These are phyloP conservation scores for Heliconius charithonia DNA, from an alignment of 2,888 invertebrate genomes.

Conservation along the genomic window DNA sequence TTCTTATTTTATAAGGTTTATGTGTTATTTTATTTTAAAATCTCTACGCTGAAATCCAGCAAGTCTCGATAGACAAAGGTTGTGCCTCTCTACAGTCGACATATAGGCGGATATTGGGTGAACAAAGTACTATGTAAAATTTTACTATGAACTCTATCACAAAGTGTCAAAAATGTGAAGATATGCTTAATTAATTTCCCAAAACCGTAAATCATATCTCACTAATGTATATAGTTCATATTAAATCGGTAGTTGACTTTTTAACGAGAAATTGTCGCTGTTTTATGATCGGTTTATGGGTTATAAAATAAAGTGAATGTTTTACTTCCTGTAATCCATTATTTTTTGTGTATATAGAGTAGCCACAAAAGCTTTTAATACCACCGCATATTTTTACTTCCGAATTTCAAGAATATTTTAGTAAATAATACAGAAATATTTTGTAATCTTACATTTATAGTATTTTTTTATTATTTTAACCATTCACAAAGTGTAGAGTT, in stretches of 20 bases:
- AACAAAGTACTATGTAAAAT: neutral
- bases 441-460: neutral
- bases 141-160: neutral
- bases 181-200: neutral
- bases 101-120: neutral
- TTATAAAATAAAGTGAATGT: slow-evolving; percentile 41
- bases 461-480: neutral
- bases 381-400: neutral
- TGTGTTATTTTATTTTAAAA: neutral
- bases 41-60: neutral
- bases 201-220: neutral
- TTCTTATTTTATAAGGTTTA: neutral
- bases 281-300: slow-evolving; percentile 44
- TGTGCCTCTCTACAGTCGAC: neutral
- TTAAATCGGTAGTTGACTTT: slow-evolving; percentile 18
- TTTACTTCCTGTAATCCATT: slow-evolving; percentile 37
- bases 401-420: neutral
- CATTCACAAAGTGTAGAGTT: too few species aligned
- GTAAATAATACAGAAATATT: neutral
- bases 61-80: neutral
- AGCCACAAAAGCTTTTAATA: slow-evolving; percentile 21
- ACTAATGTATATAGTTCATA: slow-evolving; percentile 7
- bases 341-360: slow-evolving; percentile 25
- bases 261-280: slow-evolving; percentile 31
- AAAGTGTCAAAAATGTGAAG: neutral